A percentile compares a stretch with the other conserved stretches of the same genome.
Evolutionary conservation across 2,113 vertebrate species (phyloP).

Genomic region (Tachysurus vachellii): DNA sequence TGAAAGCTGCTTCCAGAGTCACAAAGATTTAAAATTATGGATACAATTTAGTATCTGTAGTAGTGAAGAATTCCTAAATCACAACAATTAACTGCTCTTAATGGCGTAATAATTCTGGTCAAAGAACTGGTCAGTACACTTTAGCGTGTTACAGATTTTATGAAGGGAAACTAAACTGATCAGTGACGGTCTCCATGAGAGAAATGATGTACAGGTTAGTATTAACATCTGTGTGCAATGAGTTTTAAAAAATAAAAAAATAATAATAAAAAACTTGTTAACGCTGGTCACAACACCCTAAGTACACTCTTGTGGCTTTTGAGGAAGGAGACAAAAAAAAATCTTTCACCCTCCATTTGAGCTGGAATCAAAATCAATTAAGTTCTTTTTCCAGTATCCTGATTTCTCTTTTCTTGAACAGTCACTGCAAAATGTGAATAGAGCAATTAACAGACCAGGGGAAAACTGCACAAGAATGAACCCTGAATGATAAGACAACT

Average conservation of each 20-base stretch:
- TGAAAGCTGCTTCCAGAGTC: not conserved
- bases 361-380: slow-evolving; percentile 23
- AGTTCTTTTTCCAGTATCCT: not conserved
- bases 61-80: not conserved
- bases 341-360: not conserved
- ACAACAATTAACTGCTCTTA: slow-evolving; percentile 19
- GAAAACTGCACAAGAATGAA: not conserved
- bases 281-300: not conserved
- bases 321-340: slow-evolving; percentile 3
- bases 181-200: not conserved
- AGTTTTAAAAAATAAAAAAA: not conserved
- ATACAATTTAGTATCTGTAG: not conserved
- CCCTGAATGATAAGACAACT: not conserved
- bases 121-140: no score
- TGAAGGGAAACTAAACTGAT: not conserved
- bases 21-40: not conserved
- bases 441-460: not conserved
- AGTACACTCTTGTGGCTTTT: not conserved
- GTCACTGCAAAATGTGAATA: not conserved
- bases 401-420: not conserved
- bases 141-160: not conserved
- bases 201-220: not conserved
- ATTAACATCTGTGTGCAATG: not conserved
- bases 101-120: slow-evolving; percentile 27
- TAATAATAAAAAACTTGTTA: not conserved